A percentile compares a stretch with the other conserved stretches of the same genome.
phyloP scores from a whole-genome alignment of 2,888 invertebrate genomes.

The Drosophila kambysellisi region DNA sequence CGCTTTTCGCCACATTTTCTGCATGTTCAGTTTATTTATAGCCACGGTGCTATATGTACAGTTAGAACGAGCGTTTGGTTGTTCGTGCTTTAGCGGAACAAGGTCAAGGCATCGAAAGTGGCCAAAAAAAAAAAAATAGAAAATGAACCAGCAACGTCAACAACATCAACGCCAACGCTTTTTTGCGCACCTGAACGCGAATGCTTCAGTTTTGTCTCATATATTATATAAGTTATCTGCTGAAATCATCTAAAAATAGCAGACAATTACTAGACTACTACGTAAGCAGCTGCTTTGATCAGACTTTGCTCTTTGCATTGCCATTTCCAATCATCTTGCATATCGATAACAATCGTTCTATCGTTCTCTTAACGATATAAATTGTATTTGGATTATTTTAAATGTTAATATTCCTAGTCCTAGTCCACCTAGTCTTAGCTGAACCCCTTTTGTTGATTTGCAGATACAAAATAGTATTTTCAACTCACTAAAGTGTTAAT shows the following conservation, averaged over 20 bases:
- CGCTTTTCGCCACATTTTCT: slow-evolving; percentile 34
- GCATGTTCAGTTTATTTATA: slow-evolving; percentile 52
- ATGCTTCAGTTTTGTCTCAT: slow-evolving; percentile 17
- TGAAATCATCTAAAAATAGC: slow-evolving; percentile 24
- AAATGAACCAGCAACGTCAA: slow-evolving; percentile 25
- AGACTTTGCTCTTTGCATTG: neutral
- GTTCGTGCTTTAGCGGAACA: slow-evolving; percentile 51
- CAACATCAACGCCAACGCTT: slow-evolving; percentile 41
- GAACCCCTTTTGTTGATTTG: neutral
- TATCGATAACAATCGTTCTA: neutral
- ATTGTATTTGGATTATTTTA: neutral
- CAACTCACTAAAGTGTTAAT: neutral
- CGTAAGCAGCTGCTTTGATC: neutral
- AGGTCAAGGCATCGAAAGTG: slow-evolving; percentile 72
- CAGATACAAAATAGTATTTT: neutral
- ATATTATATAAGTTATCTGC: slow-evolving; percentile 43
- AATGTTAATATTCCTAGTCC: too few species aligned
- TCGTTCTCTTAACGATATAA: neutral
- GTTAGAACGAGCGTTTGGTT: slow-evolving; percentile 17
- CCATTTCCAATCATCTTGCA: neutral
- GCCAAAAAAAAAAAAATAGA: slow-evolving; percentile 25
- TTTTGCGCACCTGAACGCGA: slow-evolving; percentile 57
- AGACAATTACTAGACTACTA: slow-evolving; percentile 32
- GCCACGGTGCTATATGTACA: slow-evolving; percentile 5
- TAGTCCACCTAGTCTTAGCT: neutral